Base-by-base conservation (phyloP, 2,113 vertebrate genomes). In the Proterorhinus semilunaris region DNA sequence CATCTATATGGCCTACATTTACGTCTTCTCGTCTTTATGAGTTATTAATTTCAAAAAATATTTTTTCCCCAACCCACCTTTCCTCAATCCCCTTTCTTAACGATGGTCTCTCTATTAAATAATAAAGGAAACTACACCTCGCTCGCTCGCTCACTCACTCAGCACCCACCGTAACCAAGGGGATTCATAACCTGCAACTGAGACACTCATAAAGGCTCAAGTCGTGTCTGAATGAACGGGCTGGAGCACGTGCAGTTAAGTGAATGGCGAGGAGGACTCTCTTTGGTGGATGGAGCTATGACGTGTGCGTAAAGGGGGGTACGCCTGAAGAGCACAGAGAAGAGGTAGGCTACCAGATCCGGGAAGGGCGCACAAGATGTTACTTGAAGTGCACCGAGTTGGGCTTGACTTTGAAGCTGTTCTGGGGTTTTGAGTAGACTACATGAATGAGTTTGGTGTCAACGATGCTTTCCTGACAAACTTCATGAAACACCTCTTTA, bases 401-500 rank as follows among this genome's bases (percentile, higher is more conserved):
- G 58, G 45, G 9, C 15, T 63, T 48, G 6, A 46, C 4, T 47
- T 48, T 47, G n/a, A 47, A 47, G 9, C 3, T n/a, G 12, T 15
- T 36, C 55, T 6, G 21, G 21, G 11, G 12, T 58, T 10, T 58
- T 42, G 12, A 7, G 15, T 43, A 7, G 42, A 44, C 42, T 6
- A 6, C 10, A 15, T 36, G 7, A 10, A 11, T 51, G 49, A 51
- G 9, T 15, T 51, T 6, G 15, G 5, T 10, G 49, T 13, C 42
- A 42, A 44, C 58, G 42, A 44, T 61, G 58, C 58, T 46, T 45
- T 61, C 77, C 72, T 15, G 54, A 72, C 57, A 74, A 83, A 78
- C 69, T 73, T n/a, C 65, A 78, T 58, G 75, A 70, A 91, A 87
- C 57, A 88, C 88, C 62, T 90, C 89, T 92, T 87, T 85, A 93